Percentiles rank a stretch among this genome's conserved stretches.
phyloP scores from a whole-genome alignment of 2,888 invertebrate genomes.

The Archaeoteleia sp. region DNA sequence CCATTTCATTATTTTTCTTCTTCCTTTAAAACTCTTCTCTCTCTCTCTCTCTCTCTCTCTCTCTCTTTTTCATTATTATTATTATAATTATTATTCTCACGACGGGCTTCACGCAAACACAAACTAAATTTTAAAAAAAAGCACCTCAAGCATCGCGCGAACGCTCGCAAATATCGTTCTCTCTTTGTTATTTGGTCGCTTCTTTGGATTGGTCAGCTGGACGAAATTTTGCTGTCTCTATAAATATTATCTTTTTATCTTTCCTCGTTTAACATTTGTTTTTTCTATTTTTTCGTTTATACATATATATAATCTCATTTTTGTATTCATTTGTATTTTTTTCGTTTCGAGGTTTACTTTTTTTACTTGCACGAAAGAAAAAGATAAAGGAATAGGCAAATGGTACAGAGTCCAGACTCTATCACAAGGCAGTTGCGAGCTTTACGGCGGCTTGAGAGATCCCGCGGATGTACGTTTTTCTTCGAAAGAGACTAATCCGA shows the following conservation, averaged over 20 bases:
- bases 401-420: conserved; percentile 71
- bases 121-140: conserved; percentile 52
- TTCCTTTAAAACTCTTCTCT: conserved; percentile 19
- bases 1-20: conserved; percentile 53
- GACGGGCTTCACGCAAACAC: conserved; percentile 41
- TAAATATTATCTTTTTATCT: conserved; percentile 53
- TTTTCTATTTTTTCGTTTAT: conserved; percentile 12
- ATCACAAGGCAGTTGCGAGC: conserved; percentile 73
- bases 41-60: conserved; percentile 1
- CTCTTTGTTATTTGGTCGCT: conserved; percentile 73
- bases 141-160: conserved; percentile 66
- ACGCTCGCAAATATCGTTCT: conserved; percentile 69
- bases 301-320: conserved; percentile 11
- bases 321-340: conserved; percentile 13
- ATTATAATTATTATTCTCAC: conserved; percentile 38
- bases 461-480: conserved; percentile 49
- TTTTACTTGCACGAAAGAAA: conserved; percentile 22
- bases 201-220: conserved; percentile 75
- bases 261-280: too few species aligned
- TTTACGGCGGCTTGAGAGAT: conserved; percentile 65
- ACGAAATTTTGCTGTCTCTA: conserved; percentile 63
- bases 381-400: conserved; percentile 46
- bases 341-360: background rate
- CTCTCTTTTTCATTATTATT: conserved; percentile 12
- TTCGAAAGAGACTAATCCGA: conserved; percentile 43